Conservation (phyloP, 2,888 invertebrate genomes). For the Melikaiella ostensackeni region DNA sequence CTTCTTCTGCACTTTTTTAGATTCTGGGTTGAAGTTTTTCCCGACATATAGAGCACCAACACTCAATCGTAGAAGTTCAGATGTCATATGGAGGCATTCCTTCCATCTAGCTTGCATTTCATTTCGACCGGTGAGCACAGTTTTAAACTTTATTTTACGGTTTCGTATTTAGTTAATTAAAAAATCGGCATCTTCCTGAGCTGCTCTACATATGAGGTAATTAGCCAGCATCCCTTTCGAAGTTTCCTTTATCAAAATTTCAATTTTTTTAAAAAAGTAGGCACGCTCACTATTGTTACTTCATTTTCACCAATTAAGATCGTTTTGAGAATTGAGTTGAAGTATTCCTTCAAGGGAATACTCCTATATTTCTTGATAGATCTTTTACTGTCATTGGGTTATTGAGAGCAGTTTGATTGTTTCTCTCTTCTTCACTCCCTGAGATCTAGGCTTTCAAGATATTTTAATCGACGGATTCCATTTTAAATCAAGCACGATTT, state of each 20-base stretch:
- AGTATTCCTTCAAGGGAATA: constrained; percentile 88
- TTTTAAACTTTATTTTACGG: constrained; percentile 70
- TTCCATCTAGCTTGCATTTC: constrained; percentile 83
- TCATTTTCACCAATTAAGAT: constrained; percentile 84
- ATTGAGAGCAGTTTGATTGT: too few relatives aligned
- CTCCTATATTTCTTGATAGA: constrained; percentile 64
- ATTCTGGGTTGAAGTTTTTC: constrained; percentile 82
- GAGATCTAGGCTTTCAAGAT: too few relatives aligned
- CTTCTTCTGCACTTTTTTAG: too few relatives aligned
- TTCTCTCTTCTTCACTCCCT: too few relatives aligned
- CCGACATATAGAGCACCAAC: constrained; percentile 91
- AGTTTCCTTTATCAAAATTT: constrained; percentile 19
- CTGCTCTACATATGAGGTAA: constrained; percentile 78
- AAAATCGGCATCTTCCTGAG: constrained; percentile 71
- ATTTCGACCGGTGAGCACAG: constrained; percentile 71
- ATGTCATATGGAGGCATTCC: constrained; percentile 90
- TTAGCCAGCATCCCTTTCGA: constrained; percentile 77
- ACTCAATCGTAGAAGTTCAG: constrained; percentile 86
- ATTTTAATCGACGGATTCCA: too few relatives aligned
- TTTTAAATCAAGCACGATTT: too few relatives aligned
- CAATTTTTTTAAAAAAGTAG: constrained; percentile 71
- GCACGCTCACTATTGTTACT: constrained; percentile 88
- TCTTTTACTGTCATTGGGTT: too few relatives aligned
- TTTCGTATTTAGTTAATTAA: constrained; percentile 70
- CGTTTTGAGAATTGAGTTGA: constrained; percentile 86